phyloP scores from a whole-genome alignment of 2,888 invertebrate species.

The Epinotia demarniana region DNA sequence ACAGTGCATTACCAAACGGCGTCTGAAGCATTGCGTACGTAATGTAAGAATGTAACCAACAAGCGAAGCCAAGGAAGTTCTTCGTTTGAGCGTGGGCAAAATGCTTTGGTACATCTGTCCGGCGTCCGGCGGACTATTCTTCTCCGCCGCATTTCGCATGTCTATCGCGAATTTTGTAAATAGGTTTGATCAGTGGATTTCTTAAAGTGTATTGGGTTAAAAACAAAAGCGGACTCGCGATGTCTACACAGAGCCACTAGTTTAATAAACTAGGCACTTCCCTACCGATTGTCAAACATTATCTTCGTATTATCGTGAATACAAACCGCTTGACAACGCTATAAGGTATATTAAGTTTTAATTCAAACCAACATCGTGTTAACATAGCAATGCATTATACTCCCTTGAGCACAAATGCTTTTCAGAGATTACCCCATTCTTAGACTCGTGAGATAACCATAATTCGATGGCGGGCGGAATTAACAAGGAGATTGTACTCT shows the following conservation, averaged over 20 bases:
- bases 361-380: constrained; percentile 34
- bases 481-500: constrained; percentile 66
- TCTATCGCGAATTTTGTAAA: too few species aligned
- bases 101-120: too few species aligned
- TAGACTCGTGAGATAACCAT: constrained; percentile 65
- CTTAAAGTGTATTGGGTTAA: too few species aligned
- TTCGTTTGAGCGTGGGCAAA: too few species aligned
- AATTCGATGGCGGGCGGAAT: constrained; percentile 65
- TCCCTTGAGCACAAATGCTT: constrained; percentile 38
- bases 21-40: not conserved
- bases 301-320: not conserved
- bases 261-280: too few species aligned
- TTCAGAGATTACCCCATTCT: constrained; percentile 55
- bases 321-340: constrained; percentile 2
- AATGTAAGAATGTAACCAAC: too few species aligned
- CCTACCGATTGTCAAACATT: not conserved
- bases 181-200: too few species aligned
- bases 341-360: constrained; percentile 15
- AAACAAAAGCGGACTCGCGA: too few species aligned
- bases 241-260: too few species aligned
- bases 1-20: not conserved
- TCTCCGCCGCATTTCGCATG: too few species aligned
- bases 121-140: too few species aligned
- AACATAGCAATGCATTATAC: constrained; percentile 23
- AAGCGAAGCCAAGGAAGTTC: too few species aligned